Conservation (phyloP, 2,797 vertebrate species). For the Sebastes minor region DNA sequence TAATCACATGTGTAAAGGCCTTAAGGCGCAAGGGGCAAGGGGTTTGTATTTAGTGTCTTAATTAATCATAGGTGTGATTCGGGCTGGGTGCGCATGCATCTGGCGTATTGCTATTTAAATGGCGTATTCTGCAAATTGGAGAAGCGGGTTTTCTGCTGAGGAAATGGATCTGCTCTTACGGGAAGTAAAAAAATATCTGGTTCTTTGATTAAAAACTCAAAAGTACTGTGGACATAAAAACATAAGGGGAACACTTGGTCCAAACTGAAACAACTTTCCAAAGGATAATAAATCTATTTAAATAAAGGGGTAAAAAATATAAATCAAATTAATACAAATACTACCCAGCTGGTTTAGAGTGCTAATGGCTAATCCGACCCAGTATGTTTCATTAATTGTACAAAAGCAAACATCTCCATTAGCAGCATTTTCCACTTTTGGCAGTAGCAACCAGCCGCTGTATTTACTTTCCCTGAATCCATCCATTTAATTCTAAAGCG, state of each 20-base stretch:
- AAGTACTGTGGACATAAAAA: neutral
- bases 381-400: neutral
- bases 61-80: too few species aligned
- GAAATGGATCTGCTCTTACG: too few species aligned
- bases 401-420: neutral
- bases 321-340: neutral
- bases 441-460: neutral
- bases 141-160: too few species aligned
- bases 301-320: neutral
- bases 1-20: too few species aligned
- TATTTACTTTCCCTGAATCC: constrained; percentile 8
- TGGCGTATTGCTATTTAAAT: too few species aligned
- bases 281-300: neutral
- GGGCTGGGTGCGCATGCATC: too few species aligned
- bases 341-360: neutral
- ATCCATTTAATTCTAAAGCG: constrained; percentile 21
- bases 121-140: too few species aligned
- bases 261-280: neutral
- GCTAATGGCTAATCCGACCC: neutral
- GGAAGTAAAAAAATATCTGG: neutral
- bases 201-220: neutral
- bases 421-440: neutral
- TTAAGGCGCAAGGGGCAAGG: too few species aligned
- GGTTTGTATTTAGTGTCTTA: too few species aligned
- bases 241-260: neutral